Evolutionary conservation across 2,888 invertebrate genomes (phyloP).

Genomic region (Limnephilus rhombicus): DNA sequence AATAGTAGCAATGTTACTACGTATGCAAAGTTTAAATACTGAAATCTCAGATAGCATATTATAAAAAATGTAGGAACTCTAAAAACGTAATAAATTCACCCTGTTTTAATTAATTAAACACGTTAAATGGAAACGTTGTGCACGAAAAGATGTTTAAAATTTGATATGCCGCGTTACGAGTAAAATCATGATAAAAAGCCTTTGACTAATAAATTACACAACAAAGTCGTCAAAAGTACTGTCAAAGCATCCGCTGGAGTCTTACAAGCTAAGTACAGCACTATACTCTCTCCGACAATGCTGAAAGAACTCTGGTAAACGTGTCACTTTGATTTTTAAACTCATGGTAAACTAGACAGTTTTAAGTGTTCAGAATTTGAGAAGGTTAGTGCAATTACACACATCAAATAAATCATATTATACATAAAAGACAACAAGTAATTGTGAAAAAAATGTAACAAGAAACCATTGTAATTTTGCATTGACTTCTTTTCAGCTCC

Average conservation of each 20-base stretch:
- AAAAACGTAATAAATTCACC: neutral
- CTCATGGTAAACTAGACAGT: no score
- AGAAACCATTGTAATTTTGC: no score
- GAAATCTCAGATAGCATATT: neutral
- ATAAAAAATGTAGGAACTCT: neutral
- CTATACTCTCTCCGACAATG: neutral
- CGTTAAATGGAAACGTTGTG: neutral
- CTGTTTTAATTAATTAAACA: neutral
- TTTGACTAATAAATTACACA: constrained; percentile 28
- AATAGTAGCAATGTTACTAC: neutral
- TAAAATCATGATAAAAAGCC: neutral
- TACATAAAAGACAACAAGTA: no score
- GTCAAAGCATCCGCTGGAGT: neutral
- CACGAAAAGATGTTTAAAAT: neutral
- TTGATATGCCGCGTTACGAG: neutral
- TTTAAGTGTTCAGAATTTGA: no score
- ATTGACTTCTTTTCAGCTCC: no score
- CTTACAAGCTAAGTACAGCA: neutral
- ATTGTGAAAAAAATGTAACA: no score
- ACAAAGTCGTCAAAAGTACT: constrained; percentile 33
- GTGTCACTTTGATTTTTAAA: neutral
- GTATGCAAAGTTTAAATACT: neutral
- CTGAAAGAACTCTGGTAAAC: neutral
- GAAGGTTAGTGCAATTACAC: no score
- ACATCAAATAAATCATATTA: no score